These are phyloP conservation scores for Sternotherus odoratus DNA, from an alignment of 2,797 vertebrate genomes.

Conservation along the genomic window DNA sequence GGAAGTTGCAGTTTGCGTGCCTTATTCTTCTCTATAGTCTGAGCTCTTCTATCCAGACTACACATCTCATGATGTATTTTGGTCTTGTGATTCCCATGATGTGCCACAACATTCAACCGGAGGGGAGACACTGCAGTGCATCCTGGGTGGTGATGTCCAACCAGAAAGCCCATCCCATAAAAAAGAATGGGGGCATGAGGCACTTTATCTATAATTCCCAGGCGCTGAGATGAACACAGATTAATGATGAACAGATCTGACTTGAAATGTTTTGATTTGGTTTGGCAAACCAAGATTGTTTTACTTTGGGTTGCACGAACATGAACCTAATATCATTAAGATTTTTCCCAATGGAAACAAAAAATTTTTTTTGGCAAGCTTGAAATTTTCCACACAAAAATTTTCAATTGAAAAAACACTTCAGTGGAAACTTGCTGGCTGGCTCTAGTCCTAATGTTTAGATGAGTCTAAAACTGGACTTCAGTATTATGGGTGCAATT, in stretches of 20 bases:
- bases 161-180: slow-evolving; percentile 62
- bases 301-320: slow-evolving; percentile 4
- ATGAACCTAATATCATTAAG: slow-evolving; percentile 17
- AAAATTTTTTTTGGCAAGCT: slow-evolving; percentile 1
- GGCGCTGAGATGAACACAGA: slow-evolving; percentile 51
- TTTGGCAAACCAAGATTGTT: slow-evolving; percentile 1
- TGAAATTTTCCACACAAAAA: neutral
- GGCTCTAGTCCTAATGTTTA: slow-evolving; percentile 38
- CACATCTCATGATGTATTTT: slow-evolving; percentile 55
- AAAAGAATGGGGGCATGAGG: slow-evolving; percentile 49
- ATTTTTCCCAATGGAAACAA: neutral
- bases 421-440: slow-evolving; percentile 15
- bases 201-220: slow-evolving; percentile 54
- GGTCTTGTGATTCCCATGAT: neutral
- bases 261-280: neutral
- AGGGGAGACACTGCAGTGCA: slow-evolving; percentile 36
- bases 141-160: slow-evolving; percentile 64
- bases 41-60: slow-evolving; percentile 39
- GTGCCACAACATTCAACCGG: neutral
- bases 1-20: slow-evolving; percentile 28
- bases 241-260: slow-evolving; percentile 60
- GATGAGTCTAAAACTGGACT: slow-evolving; percentile 22
- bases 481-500: slow-evolving; percentile 6
- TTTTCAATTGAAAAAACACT: rapidly evolving
- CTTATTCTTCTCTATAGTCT: slow-evolving; percentile 60